Evolutionary conservation across 1,140 invertebrate species (phyloP), one percentile per base, ranked within the genome.

Genomic region (Neodiprion lecontei): DNA sequence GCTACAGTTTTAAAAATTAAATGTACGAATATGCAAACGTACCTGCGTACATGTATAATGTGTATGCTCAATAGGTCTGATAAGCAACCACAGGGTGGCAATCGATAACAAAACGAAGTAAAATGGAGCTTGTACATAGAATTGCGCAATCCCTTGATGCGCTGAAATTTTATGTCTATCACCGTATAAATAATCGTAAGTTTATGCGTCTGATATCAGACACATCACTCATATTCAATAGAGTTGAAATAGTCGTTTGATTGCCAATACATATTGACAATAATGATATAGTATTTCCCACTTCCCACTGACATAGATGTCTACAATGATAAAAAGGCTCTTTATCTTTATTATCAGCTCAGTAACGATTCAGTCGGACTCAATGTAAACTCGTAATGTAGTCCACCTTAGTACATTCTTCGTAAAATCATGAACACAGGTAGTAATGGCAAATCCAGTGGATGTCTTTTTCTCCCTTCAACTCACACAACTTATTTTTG

Each of bases 71-170:
- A 40, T 40, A 40, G 28, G 28, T 40, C 28, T 40, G 28, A 40
- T 40, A 40, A 40, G 28, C 28, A 40, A 40, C 28, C 28, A 40
- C 28, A 40, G 5, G 28, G 28, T 40, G 28, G 28, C 28, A 40
- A 17, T 4, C 4, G 8, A 61, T 61, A 61, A 61, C 2, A 61
- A 61, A 61, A 14, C 11, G 8, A 17, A 61, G 53, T 4, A 40
- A 40, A 40, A 40, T 61, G 84, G 84, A 85, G 69, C 67, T 85
- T 67, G 79, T 79, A 65, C 72, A 74, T 67, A 75, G 77, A 72
- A 84, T 83, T 74, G 75, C 80, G 69, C 83, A 84, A 77, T 85
- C 82, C 82, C 83, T 84, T 81, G 84, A 84, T 79, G 83, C 83
- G 80, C 82, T 85, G 70, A 81, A 81, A 78, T 82, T 81, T 49